Evolutionary conservation across 2,888 invertebrate species (phyloP).

Genomic region (Molanna angustata): DNA sequence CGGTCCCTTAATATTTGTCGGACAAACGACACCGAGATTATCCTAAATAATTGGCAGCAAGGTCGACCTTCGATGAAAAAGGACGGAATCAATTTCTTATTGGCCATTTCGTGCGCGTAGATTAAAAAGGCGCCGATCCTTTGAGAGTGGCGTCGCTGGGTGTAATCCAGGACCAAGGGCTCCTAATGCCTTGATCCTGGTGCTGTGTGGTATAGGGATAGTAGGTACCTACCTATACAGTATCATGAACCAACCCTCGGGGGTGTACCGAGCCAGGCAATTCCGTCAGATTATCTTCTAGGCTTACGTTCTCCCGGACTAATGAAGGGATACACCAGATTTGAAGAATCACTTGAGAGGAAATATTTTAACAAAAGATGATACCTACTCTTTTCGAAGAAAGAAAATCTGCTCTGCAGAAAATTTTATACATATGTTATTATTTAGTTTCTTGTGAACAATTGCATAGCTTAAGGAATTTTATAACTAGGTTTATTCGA

Average conservation of each 20-base stretch:
- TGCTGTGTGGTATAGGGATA: no score
- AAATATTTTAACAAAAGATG: conserved; percentile 10
- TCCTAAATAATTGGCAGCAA: no score
- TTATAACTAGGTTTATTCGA: no score
- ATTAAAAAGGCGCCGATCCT: not conserved
- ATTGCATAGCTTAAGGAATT: no score
- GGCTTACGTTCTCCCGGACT: conserved; percentile 3
- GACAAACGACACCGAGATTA: no score
- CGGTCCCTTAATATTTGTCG: no score
- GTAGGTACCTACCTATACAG: not conserved
- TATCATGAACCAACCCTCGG: not conserved
- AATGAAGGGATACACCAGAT: conserved; percentile 23
- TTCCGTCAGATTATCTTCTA: conserved; percentile 15
- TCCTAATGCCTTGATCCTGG: no score
- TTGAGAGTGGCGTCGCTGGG: not conserved
- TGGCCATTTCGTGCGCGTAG: not conserved
- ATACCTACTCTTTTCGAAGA: no score
- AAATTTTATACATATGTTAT: no score
- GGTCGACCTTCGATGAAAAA: no score
- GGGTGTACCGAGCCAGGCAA: conserved; percentile 1
- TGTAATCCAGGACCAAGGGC: not conserved
- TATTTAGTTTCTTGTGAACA: no score
- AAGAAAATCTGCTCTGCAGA: no score
- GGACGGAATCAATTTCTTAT: not conserved
- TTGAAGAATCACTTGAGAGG: conserved; percentile 20